These are phyloP conservation scores for Sebastes iracundus DNA, from an alignment of 2,797 vertebrate species.

Conservation along the genomic window DNA sequence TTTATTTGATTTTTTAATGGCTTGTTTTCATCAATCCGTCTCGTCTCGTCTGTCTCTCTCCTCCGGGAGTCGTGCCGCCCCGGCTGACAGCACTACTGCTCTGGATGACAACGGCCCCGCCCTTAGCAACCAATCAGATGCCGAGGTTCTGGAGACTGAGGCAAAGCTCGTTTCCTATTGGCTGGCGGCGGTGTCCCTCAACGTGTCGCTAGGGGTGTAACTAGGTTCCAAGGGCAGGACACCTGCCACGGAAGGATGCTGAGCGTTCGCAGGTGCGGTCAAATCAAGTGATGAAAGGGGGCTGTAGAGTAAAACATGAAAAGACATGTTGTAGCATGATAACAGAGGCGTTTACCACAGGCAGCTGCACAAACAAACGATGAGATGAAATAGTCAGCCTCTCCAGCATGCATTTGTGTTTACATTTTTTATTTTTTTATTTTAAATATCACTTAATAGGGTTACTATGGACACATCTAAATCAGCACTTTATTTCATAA, in stretches of 20 bases:
- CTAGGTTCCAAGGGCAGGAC: slow-evolving; percentile 68
- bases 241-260: slow-evolving; percentile 78
- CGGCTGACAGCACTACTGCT: slow-evolving; percentile 74
- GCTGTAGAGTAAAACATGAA: neutral
- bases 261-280: slow-evolving; percentile 51
- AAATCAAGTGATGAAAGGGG: slow-evolving; percentile 13
- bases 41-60: slow-evolving; percentile 57
- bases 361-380: neutral
- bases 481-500: neutral
- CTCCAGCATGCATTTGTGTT: neutral
- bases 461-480: neutral
- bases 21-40: slow-evolving; percentile 74
- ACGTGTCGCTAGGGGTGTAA: slow-evolving; percentile 61
- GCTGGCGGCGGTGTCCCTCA: slow-evolving; percentile 49
- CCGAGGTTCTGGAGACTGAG: slow-evolving; percentile 36
- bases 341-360: neutral
- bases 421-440: neutral
- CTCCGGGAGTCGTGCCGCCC: slow-evolving; percentile 73
- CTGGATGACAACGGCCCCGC: slow-evolving; percentile 71
- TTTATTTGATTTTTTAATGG: slow-evolving; percentile 43
- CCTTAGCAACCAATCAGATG: slow-evolving; percentile 82
- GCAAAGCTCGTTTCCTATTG: slow-evolving; percentile 56
- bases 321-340: neutral
- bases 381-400: neutral
- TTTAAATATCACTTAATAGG: neutral